These are phyloP conservation scores for Cyprinodon brontotheroides DNA, from an alignment of 2,113 vertebrate species.

Conservation along the genomic window DNA sequence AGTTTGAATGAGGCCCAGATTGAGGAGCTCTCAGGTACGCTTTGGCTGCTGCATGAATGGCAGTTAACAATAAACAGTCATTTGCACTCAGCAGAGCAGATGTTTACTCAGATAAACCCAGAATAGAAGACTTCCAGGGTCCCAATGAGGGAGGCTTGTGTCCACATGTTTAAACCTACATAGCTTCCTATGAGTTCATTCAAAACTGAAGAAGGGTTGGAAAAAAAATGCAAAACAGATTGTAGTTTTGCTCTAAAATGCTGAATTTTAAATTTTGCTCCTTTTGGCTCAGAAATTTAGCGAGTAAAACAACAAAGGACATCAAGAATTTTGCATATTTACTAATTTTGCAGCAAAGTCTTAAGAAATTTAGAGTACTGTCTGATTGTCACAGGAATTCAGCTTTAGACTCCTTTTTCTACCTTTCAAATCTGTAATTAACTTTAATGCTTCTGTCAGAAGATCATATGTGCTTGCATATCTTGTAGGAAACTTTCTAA, in stretches of 20 bases:
- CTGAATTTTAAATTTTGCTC: slow-evolving; percentile 14
- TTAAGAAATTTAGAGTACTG: background rate
- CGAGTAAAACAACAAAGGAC: background rate
- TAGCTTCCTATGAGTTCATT: background rate
- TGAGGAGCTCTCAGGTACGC: slow-evolving; percentile 14
- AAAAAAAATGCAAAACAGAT: slow-evolving; percentile 7
- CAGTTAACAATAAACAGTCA: slow-evolving; percentile 49
- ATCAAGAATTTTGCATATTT: background rate
- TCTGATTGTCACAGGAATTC: background rate
- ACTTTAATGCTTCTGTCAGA: slow-evolving; percentile 18
- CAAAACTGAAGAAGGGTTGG: background rate
- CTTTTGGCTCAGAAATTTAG: background rate
- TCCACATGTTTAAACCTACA: slow-evolving; percentile 46
- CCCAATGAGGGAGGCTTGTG: slow-evolving; percentile 36
- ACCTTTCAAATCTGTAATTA: slow-evolving; percentile 31
- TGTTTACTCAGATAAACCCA: slow-evolving; percentile 61
- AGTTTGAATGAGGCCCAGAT: background rate
- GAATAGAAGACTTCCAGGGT: slow-evolving; percentile 50
- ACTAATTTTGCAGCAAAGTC: background rate
- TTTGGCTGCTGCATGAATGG: slow-evolving; percentile 28
- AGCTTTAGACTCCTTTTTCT: background rate
- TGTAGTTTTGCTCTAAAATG: slow-evolving; percentile 17
- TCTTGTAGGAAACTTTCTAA: slow-evolving; percentile 30
- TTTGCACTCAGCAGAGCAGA: slow-evolving; percentile 57
- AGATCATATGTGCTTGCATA: slow-evolving; percentile 1